A percentile compares a stretch with the other conserved stretches of the same genome.
These are phyloP conservation scores for Clistopyga incitator DNA, from an alignment of 2,888 invertebrate genomes.

Conservation along the genomic window DNA sequence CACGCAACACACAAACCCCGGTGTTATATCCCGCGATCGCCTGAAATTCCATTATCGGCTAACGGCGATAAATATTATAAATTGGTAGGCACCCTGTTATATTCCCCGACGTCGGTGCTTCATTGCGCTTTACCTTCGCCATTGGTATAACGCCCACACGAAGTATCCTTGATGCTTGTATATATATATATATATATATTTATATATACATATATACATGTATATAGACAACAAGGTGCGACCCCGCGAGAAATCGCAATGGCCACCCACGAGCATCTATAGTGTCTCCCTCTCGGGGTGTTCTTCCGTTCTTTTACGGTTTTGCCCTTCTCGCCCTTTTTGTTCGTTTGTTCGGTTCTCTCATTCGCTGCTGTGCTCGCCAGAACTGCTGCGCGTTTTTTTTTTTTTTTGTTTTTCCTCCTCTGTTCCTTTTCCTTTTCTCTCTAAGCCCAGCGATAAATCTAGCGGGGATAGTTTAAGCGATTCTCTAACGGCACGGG, in stretches of 20 bases:
- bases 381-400: conserved; percentile 46
- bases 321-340: conserved; percentile 51
- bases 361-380: conserved; percentile 51
- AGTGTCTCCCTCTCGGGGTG: conserved; percentile 3
- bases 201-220: conserved; percentile 34
- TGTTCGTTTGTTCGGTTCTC: conserved; percentile 42
- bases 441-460: conserved; percentile 76
- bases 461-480: conserved; percentile 78
- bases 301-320: conserved; percentile 55
- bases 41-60: conserved; percentile 82
- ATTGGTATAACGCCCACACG: conserved; percentile 30
- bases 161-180: conserved; percentile 41
- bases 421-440: conserved; percentile 38
- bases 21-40: conserved; percentile 58
- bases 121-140: conserved; percentile 46
- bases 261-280: conserved; percentile 54
- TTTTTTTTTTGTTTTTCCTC: conserved; percentile 42
- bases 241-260: conserved; percentile 55
- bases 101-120: conserved; percentile 49
- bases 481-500: conserved; percentile 79
- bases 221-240: conserved; percentile 25
- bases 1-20: conserved; percentile 26
- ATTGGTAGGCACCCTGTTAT: conserved; percentile 75
- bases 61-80: conserved; percentile 83
- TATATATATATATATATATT: conserved; percentile 36